A percentile compares a stretch with the other conserved stretches of the same genome.
phyloP scores from a whole-genome alignment of 2,113 vertebrate genomes.

The Tetrao urogallus region DNA sequence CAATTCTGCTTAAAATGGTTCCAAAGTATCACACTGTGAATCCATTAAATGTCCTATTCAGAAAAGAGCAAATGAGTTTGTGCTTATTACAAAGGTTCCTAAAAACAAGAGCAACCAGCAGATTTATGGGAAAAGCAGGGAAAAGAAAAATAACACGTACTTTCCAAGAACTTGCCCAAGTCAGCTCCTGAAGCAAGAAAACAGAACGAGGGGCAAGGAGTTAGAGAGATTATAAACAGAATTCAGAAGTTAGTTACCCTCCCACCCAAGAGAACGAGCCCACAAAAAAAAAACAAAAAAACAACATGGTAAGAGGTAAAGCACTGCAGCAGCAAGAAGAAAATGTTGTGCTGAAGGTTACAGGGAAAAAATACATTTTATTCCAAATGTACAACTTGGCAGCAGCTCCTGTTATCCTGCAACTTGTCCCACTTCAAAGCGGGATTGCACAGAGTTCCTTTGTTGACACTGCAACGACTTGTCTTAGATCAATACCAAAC shows the following conservation, averaged over 20 bases:
- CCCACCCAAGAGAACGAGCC: background rate
- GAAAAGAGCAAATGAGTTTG: background rate
- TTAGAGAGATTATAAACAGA: slow-evolving; percentile 13
- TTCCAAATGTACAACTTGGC: background rate
- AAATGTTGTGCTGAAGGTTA: background rate
- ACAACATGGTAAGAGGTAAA: background rate
- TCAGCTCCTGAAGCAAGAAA: slow-evolving; percentile 72
- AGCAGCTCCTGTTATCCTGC: background rate
- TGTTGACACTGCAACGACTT: slow-evolving; percentile 51
- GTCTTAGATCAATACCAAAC: slow-evolving; percentile 62
- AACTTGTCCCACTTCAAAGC: background rate
- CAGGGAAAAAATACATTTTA: background rate
- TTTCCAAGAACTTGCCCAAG: slow-evolving; percentile 67
- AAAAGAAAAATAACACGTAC: slow-evolving; percentile 37
- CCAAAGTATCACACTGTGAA: background rate
- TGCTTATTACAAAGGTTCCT: slow-evolving; percentile 38
- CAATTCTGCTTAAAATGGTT: background rate
- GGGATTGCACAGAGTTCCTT: background rate
- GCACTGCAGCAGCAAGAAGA: background rate
- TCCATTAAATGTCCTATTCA: background rate
- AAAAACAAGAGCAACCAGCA: slow-evolving; percentile 28
- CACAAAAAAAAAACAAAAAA: background rate
- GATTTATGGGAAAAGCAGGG: background rate
- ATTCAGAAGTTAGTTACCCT: background rate
- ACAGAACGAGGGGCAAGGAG: slow-evolving; percentile 40